Percentiles rank a stretch among this genome's conserved stretches.
Evolutionary conservation across 23 tunicate species (phyloP).

Genomic region (Botrylloides violaceus): DNA sequence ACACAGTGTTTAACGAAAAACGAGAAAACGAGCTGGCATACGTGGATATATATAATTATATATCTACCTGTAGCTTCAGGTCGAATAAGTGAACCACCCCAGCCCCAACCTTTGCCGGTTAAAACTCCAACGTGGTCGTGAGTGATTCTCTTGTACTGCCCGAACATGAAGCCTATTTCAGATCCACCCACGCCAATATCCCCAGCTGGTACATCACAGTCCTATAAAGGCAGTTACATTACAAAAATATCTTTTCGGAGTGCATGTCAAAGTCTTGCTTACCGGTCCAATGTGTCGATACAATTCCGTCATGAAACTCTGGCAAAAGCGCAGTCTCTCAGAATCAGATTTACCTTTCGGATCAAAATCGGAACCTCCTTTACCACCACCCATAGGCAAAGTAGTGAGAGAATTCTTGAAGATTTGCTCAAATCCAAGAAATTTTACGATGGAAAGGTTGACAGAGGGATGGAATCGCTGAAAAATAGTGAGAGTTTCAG

Average conservation of each 20-base stretch:
- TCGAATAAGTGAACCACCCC: slow-evolving; percentile 99
- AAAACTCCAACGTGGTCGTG: slow-evolving; percentile 90
- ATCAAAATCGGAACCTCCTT: slow-evolving; percentile 99
- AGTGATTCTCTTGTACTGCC: slow-evolving; percentile 99
- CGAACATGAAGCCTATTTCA: slow-evolving; percentile 97
- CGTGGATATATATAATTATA: no score
- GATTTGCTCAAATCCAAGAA: slow-evolving; percentile 97
- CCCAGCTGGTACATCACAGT: slow-evolving; percentile 99
- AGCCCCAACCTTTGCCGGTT: slow-evolving; percentile 99
- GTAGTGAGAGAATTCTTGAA: slow-evolving; percentile 99
- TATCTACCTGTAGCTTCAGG: slow-evolving; percentile 99
- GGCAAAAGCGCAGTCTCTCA: slow-evolving; percentile 91
- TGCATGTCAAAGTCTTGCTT: no score
- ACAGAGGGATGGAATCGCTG: slow-evolving; percentile 97
- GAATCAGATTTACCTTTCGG: slow-evolving; percentile 97
- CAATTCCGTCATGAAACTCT: slow-evolving; percentile 98
- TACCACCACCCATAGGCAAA: slow-evolving; percentile 99
- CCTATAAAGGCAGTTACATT: slow-evolving; percentile 27
- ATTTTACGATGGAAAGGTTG: slow-evolving; percentile 96
- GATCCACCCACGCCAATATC: slow-evolving; percentile 99
- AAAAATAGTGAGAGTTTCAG: slow-evolving; percentile 2
- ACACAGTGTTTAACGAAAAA: no score
- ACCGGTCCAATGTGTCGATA: slow-evolving; percentile 98
- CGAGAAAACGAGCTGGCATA: no score
- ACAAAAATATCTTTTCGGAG: background rate